Base-by-base conservation (phyloP, 2,888 invertebrate genomes). In the Hoplodrina ambigua region DNA sequence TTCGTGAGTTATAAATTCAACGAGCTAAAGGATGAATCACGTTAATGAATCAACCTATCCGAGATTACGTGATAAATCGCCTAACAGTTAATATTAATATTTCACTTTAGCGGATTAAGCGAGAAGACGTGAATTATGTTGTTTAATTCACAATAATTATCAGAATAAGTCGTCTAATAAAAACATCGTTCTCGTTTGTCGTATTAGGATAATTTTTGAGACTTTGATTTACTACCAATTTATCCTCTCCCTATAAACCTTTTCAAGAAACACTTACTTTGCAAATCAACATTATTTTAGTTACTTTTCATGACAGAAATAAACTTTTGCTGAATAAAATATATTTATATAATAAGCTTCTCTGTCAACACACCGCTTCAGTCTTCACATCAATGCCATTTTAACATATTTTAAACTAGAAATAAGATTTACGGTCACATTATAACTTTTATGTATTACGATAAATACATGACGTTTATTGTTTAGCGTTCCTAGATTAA, bases 31-130 rank as follows among this genome's bases (percentile, higher is more conserved):
- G 80, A 91, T 93, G 91, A 93, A 92, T 93, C 94, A 93, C 87
- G 66, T 67, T 86, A 89, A 93, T 92, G 90, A 91, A 93, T 94
- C 92, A 93, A 91, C 88, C 86, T 86, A 90, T 89, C 88, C 86
- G 63, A 89, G 89, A 92, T 91, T 87, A 89, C 87, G 90, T 91
- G 92, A 94, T 94, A 93, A 92, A 94, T 94, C 85, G 87, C 73
- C 85, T 87, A 88, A 89, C 90, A 90, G 88, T 85, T 89, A 85
- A 89, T 88, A 91, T 90, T 89, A 92, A 93, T 91, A 92, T 87
- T 90, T 92, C 89, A 91, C 89, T 89, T 90, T 90, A 87, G 86
- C 87, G 88, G 91, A 94, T 92, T 93, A 92, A 89, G 86, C 86
- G 87, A 82, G 75, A 25, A 78, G 87, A 89, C 88, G 87, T 91